These are phyloP conservation scores for Littorina saxatilis DNA, from an alignment of 1,140 invertebrate genomes.

Conservation along the genomic window DNA sequence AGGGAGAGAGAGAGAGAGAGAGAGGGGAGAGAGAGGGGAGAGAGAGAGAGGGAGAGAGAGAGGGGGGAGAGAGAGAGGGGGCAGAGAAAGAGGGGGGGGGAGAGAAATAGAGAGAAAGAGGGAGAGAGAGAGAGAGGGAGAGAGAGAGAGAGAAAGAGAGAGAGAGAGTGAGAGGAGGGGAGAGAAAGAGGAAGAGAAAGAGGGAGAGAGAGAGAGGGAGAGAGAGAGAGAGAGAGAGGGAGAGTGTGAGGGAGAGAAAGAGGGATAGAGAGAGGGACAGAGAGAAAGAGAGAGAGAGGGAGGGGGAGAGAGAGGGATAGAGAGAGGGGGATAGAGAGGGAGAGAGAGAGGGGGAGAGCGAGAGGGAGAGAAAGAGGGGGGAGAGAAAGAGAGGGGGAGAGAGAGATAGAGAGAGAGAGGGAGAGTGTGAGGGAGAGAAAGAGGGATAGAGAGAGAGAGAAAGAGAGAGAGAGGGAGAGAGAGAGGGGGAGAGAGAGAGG, in stretches of 20 bases:
- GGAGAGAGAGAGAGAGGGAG: neutral
- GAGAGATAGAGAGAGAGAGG: neutral
- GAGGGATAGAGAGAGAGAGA: neutral
- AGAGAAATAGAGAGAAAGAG: no score
- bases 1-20: no score
- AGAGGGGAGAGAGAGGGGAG: no score
- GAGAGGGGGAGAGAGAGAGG: no score
- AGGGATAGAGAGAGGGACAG: neutral
- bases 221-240: neutral
- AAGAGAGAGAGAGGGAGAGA: neutral
- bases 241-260: neutral
- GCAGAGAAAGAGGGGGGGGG: no score
- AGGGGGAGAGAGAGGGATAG: neutral
- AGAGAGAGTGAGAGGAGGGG: neutral
- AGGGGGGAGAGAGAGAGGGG: no score
- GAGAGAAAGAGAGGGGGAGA: neutral
- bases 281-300: neutral
- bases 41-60: no score
- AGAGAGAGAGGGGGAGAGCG: neutral
- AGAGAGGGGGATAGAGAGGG: no score
- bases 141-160: neutral
- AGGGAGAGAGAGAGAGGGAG: neutral
- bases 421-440: neutral
- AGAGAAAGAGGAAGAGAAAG: neutral
- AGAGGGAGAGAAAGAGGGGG: neutral